These are phyloP conservation scores for Polyommatus icarus DNA, from an alignment of 2,888 invertebrate species.

Conservation along the genomic window DNA sequence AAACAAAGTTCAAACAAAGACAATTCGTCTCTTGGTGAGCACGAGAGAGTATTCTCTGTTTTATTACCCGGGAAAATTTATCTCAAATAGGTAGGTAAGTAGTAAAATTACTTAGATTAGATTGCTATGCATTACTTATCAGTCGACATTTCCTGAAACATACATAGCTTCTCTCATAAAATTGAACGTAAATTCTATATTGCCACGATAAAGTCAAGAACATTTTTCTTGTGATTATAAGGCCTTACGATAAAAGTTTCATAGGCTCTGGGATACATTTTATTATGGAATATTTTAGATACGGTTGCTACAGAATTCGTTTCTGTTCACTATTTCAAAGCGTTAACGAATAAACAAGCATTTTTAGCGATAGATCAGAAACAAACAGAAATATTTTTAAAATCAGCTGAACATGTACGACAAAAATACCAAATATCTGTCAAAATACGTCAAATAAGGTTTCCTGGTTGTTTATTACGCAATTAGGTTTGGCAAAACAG, in stretches of 20 bases:
- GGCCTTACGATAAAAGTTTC: constrained; percentile 17
- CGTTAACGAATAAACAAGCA: too few relatives aligned
- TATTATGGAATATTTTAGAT: neutral
- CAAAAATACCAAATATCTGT: neutral
- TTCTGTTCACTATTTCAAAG: neutral
- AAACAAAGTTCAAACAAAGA: too few relatives aligned
- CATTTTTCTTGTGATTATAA: neutral
- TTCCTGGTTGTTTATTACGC: neutral
- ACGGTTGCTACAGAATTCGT: neutral
- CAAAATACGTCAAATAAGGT: neutral
- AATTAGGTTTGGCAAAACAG: constrained; percentile 4
- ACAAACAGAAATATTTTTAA: too few relatives aligned
- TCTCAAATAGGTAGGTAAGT: neutral
- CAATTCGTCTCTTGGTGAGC: too few relatives aligned
- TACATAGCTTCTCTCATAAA: constrained; percentile 4
- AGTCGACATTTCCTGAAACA: neutral
- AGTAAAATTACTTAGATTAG: neutral
- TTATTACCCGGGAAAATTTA: neutral
- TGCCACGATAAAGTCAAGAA: constrained; percentile 2
- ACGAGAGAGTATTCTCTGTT: neutral
- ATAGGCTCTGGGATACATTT: neutral
- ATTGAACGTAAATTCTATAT: constrained; percentile 1
- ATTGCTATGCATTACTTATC: neutral
- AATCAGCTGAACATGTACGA: too few relatives aligned
- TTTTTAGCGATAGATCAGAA: too few relatives aligned